Base-by-base conservation (phyloP, 1,140 invertebrate species). In the Procambarus clarkii region DNA sequence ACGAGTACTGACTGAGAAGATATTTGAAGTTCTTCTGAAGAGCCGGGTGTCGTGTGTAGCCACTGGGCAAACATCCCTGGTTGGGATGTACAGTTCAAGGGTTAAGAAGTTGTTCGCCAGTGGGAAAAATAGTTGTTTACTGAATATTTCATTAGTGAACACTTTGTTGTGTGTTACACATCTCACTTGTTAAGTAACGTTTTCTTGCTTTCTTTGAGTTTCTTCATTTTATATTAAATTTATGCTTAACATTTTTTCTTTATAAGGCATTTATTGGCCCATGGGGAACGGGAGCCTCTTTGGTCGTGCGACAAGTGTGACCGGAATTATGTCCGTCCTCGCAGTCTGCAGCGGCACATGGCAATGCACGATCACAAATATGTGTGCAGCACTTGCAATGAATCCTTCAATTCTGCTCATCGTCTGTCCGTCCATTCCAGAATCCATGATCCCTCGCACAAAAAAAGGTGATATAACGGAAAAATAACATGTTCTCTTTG, bases 281-380 rank as follows among this genome's bases (percentile, higher is more conserved):
- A 85, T 48, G 83, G 83, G 8, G 83, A 85, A 21, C 21, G 18
- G 44, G 69, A 85, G 48, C 83, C 83, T 13, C 69, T 74, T 3
- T 82, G 79, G 58, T 81, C 60, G 2, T 88, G 87, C n/a, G 24
- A 81, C n/a, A 44, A 71, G 45, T 88, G 87, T 45, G 60, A 50
- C 64, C 79, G 80, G 13, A 82, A 50, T 45, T 88, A 81, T 78
- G 46, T 74, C 4, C 78, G 78, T 21, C 87, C 58, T 24, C 60
- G 64, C 58, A 88, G 60, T 18, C 79, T 88, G 21, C 87, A 71
- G 46, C 58, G 78, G 3, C 87, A 88, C 60, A 88, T 88, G 87
- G 78, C 87, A 24, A 50, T 60, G 34, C 87, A 88, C 34, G 78
- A 81, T 15, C 18, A 58, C 21, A 88, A 82, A 34, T 88, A 69